Evolutionary conservation across 2,797 vertebrate genomes (phyloP), one percentile per base, ranked within the genome.

Genomic region (Oryzias sinensis): DNA sequence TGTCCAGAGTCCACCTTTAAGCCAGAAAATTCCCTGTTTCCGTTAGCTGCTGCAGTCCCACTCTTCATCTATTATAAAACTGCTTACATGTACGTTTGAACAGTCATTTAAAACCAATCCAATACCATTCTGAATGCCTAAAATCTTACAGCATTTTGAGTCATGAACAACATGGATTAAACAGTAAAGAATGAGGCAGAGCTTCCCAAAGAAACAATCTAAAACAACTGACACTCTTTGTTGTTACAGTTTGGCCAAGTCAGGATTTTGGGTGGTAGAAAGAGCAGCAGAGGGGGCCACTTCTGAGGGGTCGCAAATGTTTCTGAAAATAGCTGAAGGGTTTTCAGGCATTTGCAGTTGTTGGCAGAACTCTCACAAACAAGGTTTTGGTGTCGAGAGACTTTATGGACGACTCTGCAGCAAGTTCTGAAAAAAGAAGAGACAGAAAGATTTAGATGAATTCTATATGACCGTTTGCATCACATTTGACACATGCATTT

Each of bases 321-420:
- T 44, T 66, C 13, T 55, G 40, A 45, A 56, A 62, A 66, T 76
- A 9, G 11, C 9, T 11, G 3, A 9, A 37, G 11, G 33, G 9
- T 37, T 37, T 37, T 11, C 9, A 93, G 5, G 88, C 78, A 64
- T 96, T 94, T 20, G 96, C 94, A 0, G 94, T 94, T 49, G 95
- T 96, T 29, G 95, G 92, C 64, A 93, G 76, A 76, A 94, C 94
- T 78, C 72, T 77, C 77, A 98, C 92, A 68, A 93, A 97, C 16
- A 97, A 49, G 16, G 93, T 96, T 90, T 95, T 97, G 74, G 69
- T 93, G 88, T 94, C 91, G 73, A 98, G 77, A 49, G 87, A 92
- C 88, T 94, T 95, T 81, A 96, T 79, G 18, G 94, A 89, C 53
- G 90, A 63, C 11, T 93, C 89, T 56, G 90, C 89, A 7, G 92